phyloP scores from a whole-genome alignment of 2,797 vertebrate genomes.

The Myotis vivesi region DNA sequence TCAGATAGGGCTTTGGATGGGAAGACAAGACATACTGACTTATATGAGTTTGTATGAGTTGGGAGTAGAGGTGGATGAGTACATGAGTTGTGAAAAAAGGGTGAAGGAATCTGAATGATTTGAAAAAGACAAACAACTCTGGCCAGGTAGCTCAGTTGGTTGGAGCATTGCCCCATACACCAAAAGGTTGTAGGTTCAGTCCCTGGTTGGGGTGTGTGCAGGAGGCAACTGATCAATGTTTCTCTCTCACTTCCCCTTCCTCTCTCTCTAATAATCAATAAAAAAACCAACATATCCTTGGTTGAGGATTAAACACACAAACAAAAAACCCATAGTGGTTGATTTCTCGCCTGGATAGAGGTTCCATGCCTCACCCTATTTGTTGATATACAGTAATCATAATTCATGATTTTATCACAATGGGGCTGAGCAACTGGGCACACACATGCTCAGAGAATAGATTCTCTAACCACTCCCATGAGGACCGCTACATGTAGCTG shows the following conservation, averaged over 20 bases:
- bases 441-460: background rate
- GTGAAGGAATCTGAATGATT: background rate
- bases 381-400: background rate
- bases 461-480: background rate
- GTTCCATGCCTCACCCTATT: background rate
- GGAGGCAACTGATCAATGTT: background rate
- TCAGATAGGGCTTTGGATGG: background rate
- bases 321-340: background rate
- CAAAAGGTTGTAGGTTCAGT: too few species aligned
- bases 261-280: background rate
- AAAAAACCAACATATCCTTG: background rate
- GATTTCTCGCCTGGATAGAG: background rate
- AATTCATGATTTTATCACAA: conserved; percentile 41
- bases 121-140: background rate
- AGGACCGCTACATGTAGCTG: background rate
- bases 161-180: background rate
- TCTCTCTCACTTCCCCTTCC: background rate
- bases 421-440: background rate
- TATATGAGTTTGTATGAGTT: fast-evolving
- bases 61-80: background rate
- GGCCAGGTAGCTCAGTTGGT: background rate
- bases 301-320: background rate
- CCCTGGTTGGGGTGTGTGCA: background rate
- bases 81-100: background rate
- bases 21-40: background rate